Evolutionary conservation across 2,888 invertebrate genomes (phyloP), one percentile per base, ranked within the genome.

Genomic region (Mayetiola destructor): DNA sequence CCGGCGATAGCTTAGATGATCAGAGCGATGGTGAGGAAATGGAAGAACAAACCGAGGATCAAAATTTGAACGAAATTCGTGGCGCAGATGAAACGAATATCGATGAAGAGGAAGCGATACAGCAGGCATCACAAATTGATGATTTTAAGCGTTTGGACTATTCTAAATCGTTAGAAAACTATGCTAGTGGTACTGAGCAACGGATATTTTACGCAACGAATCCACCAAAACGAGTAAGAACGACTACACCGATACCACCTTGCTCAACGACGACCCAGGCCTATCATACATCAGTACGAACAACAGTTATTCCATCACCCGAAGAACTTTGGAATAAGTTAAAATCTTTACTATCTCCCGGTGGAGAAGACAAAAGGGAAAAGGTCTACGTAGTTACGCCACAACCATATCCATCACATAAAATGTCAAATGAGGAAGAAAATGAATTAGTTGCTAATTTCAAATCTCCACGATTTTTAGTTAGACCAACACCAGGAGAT

Each of bases 371-470:
- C 3, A 20, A 16, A 6, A 82, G 84, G 64, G 88, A 89, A 71
- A 85, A 84, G 66, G 79, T 88, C 0, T 88, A 88, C 63, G 85
- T 89, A 1, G 88, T 89, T 0, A 89, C 89, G 3, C 87, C 89
- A 0, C 81, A 84, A 65, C 78, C 84, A 18, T 63, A 6, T 60
- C 60, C 37, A 16, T 60, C 60, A 5, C 59, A 63, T 10, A 59
- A 42, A 29, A 35, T 30, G 53, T n/a, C 9, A 12, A 56, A 59
- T 60, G 16, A 62, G 57, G 21, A 42, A 59, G 42, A 58, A 40
- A 53, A 56, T n/a, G 65, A 64, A 48, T 57, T 59, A 23, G 57
- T 60, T 20, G 63, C 61, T 8, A 55, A 58, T n/a, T 67, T 66
- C 56, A 67, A 67, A 59, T 67, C 67, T 65, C 67, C 78, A 2